Base-by-base conservation (phyloP, 2,888 invertebrate genomes). In the Torymus texanus region DNA sequence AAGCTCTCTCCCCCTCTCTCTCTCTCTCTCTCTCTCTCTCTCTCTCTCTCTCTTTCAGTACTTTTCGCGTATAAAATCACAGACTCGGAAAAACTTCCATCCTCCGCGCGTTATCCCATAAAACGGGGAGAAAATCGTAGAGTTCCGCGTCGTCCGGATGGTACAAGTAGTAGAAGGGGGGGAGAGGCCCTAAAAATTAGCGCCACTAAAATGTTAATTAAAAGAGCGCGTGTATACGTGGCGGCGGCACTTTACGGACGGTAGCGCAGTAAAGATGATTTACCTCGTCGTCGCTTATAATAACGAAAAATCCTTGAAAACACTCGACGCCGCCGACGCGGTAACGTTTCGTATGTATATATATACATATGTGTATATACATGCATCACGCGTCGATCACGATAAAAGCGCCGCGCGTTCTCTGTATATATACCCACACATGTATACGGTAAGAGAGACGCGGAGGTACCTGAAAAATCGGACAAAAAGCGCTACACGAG, bases 231-330 rank as follows among this genome's bases (percentile, higher is more conserved):
- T 21, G 50, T 73, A 55, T 67, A 65, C 63, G 51, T 24, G 58
- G 2, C 16, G 21, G 56, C 13, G 50, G 55, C 41, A 68, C 55
- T 16, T 16, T 59, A 16, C 3, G 13, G 18, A n/a, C 50, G 18
- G 14, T 16, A 13, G 18, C 18, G 51, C 58, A 51, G 62, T 78
- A 73, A 73, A 78, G 50, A 73, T 78, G 66, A 78, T 58, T 72
- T 72, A 72, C 77, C 77, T 77, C 72, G 71, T 53, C 75, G 53
- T 55, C 55, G 16, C 56, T 41, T 56, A 21, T 50, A 75, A 51
- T 51, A 51, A 59, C 56, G 76, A 77, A 78, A 66, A 78, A 74
- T 73, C 66, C 78, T 63, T 74, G 73, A 67, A 18, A 59, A 16
- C 8, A 8, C 41, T 5, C 41, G 66, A 8, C 41, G 41, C 41